Evolutionary conservation across 1,140 invertebrate species (phyloP).

Genomic region (Mylabris phalerata): DNA sequence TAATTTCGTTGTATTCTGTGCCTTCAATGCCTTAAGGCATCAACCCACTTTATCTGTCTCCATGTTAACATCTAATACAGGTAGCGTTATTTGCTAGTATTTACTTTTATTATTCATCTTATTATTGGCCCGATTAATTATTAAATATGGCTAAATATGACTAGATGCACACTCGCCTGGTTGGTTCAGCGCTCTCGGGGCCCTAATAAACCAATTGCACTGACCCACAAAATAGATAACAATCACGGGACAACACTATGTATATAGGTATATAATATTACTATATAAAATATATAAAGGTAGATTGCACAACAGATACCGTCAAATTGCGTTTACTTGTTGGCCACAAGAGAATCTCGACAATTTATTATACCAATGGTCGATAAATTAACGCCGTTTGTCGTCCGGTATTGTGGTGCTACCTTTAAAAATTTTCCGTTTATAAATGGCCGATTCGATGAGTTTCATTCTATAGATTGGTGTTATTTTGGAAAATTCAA

Average conservation of each 20-base stretch:
- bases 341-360: no score
- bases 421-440: no score
- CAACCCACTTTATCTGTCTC: not conserved
- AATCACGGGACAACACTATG: slow-evolving; percentile 10
- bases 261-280: not conserved
- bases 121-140: slow-evolving; percentile 24
- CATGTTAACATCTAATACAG: slow-evolving; percentile 1
- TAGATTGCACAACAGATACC: not conserved
- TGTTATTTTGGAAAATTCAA: no score
- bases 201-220: slow-evolving; percentile 32
- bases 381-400: no score
- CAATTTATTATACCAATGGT: no score
- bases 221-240: slow-evolving; percentile 23
- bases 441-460: no score
- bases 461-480: no score
- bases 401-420: no score
- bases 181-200: slow-evolving; percentile 30
- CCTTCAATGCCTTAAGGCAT: slow-evolving; percentile 21
- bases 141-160: slow-evolving; percentile 29
- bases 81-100: no score
- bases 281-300: slow-evolving; percentile 1
- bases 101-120: no score
- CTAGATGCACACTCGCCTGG: slow-evolving; percentile 42
- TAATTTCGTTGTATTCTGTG: no score
- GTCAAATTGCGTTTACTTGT: no score